Evolutionary conservation across 2,113 vertebrate genomes (phyloP).

Genomic region (Cololabis saira): DNA sequence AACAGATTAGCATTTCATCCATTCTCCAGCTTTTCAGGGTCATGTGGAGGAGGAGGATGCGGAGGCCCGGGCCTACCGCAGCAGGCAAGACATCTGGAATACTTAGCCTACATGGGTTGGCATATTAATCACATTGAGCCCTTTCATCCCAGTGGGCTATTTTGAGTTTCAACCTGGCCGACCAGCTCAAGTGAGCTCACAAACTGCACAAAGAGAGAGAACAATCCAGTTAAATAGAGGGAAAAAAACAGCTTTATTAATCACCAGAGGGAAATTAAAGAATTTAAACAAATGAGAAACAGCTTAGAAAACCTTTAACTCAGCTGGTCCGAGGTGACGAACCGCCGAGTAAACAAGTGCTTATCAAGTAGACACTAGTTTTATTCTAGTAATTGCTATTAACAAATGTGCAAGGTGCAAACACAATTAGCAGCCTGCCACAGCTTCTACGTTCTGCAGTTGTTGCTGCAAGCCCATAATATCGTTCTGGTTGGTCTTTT

Average conservation of each 20-base stretch:
- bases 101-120: not conserved
- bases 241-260: no score
- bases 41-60: not conserved
- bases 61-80: not conserved
- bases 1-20: not conserved
- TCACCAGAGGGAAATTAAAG: no score
- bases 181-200: conserved; percentile 12
- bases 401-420: conserved; percentile 25
- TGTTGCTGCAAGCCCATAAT: conserved; percentile 23
- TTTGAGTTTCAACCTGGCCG: conserved; percentile 6
- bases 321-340: conserved; percentile 8
- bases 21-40: not conserved
- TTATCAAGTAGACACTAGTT: conserved; percentile 52
- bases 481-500: conserved; percentile 10
- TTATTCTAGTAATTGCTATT: conserved; percentile 43
- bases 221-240: not conserved
- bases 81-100: not conserved
- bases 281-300: not conserved
- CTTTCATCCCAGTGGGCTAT: not conserved
- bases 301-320: not conserved
- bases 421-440: conserved; percentile 25
- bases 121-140: not conserved
- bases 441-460: conserved; percentile 3
- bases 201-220: conserved; percentile 3
- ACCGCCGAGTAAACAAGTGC: conserved; percentile 11